Conservation (phyloP, 2,888 invertebrate species). For the Ceraclea dissimilis region DNA sequence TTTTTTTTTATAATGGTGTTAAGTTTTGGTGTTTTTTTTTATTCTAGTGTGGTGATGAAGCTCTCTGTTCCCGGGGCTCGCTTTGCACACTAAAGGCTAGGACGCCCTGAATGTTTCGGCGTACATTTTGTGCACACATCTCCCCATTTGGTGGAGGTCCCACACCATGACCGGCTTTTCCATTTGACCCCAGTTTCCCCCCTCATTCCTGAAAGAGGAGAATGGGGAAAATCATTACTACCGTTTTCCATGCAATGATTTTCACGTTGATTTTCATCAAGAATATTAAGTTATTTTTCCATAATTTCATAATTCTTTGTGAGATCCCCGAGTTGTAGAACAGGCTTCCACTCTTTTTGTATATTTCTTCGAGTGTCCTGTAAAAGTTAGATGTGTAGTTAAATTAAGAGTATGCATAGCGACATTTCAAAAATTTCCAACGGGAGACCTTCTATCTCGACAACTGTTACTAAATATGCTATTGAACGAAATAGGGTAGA, state of each 20-base stretch:
- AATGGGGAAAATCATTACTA: neutral
- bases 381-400: too few relatives aligned
- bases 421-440: too few relatives aligned
- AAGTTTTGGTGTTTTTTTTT: conserved; percentile 7
- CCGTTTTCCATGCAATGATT: neutral
- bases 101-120: conserved; percentile 24
- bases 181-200: neutral
- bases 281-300: too few relatives aligned
- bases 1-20: conserved; percentile 33
- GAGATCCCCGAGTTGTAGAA: too few relatives aligned
- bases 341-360: too few relatives aligned
- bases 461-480: too few relatives aligned
- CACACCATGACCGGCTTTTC: neutral
- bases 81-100: conserved; percentile 48
- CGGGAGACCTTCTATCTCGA: too few relatives aligned
- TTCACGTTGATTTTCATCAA: too few relatives aligned
- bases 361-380: too few relatives aligned
- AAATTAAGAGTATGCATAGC: too few relatives aligned
- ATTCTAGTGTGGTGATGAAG: conserved; percentile 37
- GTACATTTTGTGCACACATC: conserved; percentile 28
- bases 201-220: neutral
- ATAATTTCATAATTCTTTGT: too few relatives aligned
- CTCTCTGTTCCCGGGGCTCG: conserved; percentile 44
- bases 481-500: too few relatives aligned
- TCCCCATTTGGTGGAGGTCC: conserved; percentile 30